These are phyloP conservation scores for Scolopax rusticola DNA, from an alignment of 2,797 vertebrate genomes.

Conservation along the genomic window DNA sequence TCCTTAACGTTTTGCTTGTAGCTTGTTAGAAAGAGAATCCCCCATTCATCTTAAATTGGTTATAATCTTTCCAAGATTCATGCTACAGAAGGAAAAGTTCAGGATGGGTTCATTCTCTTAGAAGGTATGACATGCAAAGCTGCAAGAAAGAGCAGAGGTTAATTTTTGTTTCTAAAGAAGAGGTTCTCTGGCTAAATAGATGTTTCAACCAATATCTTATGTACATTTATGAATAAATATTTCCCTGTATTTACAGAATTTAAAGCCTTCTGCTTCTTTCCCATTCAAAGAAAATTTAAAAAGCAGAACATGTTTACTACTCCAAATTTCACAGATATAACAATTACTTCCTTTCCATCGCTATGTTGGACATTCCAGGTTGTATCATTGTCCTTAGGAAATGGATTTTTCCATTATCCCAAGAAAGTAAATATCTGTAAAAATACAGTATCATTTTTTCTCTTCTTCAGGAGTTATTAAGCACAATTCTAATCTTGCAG, in stretches of 20 bases:
- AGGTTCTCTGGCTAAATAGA: not conserved
- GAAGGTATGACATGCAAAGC: not conserved
- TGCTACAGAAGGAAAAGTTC: slow-evolving; percentile 36
- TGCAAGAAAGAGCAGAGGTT: not conserved
- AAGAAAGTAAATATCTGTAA: not conserved
- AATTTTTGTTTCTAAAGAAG: not conserved
- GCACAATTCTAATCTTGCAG: not conserved
- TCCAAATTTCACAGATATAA: not conserved
- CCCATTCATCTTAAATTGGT: slow-evolving; percentile 2
- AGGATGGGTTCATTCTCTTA: slow-evolving; percentile 65
- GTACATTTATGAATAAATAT: not conserved
- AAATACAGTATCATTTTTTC: not conserved
- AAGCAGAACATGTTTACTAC: not conserved
- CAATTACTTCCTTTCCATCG: not conserved
- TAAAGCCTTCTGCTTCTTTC: not conserved
- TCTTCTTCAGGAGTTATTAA: not conserved
- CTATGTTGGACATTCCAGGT: not conserved
- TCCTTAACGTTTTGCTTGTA: not conserved
- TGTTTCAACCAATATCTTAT: not conserved
- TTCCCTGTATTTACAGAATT: not conserved
- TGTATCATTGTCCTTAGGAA: not conserved
- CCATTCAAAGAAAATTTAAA: not conserved
- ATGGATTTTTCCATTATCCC: not conserved
- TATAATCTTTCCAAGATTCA: slow-evolving; percentile 47
- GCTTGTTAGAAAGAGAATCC: slow-evolving; percentile 51